These are phyloP conservation scores for Leucozona laternaria DNA, from an alignment of 2,888 invertebrate genomes.

Conservation along the genomic window DNA sequence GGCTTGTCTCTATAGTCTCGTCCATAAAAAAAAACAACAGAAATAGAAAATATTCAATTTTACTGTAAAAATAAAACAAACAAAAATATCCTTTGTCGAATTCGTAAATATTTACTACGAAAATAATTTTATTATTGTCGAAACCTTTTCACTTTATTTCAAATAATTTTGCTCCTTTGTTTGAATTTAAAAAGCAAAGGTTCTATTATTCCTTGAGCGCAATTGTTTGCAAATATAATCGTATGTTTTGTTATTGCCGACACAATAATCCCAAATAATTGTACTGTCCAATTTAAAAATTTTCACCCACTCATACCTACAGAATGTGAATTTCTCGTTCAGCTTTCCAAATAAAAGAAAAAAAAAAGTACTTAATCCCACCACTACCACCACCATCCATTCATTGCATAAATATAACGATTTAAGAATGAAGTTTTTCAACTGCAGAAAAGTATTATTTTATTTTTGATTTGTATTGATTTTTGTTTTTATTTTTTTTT, in stretches of 20 bases:
- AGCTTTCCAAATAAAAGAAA: background rate
- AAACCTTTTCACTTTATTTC: background rate
- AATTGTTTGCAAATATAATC: constrained; percentile 2
- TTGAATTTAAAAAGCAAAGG: background rate
- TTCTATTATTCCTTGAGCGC: background rate
- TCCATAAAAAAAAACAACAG: too few species aligned
- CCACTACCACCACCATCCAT: constrained; percentile 2
- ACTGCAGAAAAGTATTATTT: background rate
- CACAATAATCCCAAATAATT: constrained; percentile 11
- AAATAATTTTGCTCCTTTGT: background rate
- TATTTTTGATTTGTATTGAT: background rate
- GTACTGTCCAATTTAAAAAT: constrained; percentile 18
- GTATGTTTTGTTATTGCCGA: constrained; percentile 1
- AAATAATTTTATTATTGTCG: background rate
- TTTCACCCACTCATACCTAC: background rate
- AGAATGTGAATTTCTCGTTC: background rate
- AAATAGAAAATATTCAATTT: too few species aligned
- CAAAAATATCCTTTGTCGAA: too few species aligned
- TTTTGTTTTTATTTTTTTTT: constrained; percentile 23
- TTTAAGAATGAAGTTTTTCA: background rate
- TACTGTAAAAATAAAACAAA: too few species aligned
- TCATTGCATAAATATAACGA: background rate
- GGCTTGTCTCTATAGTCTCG: too few species aligned
- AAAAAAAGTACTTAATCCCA: constrained; percentile 1
- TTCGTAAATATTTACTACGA: background rate